Percentiles rank a stretch among this genome's conserved stretches.
Conservation (phyloP, 2,888 invertebrate species). For the Agriotes lineatus region DNA sequence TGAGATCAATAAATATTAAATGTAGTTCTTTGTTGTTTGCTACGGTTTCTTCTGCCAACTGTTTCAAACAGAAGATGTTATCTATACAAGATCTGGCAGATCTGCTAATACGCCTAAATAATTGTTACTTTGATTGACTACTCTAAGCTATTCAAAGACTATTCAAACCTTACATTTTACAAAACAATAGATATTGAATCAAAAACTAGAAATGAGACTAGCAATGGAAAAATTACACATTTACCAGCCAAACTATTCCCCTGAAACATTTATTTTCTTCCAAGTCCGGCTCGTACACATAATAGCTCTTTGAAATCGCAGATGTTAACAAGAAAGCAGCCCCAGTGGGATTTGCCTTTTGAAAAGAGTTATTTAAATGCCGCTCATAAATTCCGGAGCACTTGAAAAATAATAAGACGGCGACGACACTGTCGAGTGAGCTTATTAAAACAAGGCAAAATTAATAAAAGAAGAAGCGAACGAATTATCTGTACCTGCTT, state of each 20-base stretch:
- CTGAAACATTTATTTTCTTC: background rate
- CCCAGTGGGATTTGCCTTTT: background rate
- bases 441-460: conserved; percentile 8
- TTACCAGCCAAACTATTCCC: too few relatives aligned
- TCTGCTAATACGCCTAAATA: too few relatives aligned
- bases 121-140: too few relatives aligned
- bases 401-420: conserved; percentile 8
- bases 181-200: too few relatives aligned
- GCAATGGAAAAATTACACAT: background rate
- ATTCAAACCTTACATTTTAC: too few relatives aligned
- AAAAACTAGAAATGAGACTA: too few relatives aligned
- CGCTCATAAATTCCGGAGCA: conserved; percentile 11
- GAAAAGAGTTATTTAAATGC: conserved; percentile 11
- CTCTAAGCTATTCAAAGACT: too few relatives aligned
- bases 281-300: background rate
- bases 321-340: conserved; percentile 3
- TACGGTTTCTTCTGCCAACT: too few relatives aligned
- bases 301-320: background rate
- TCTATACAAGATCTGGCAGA: too few relatives aligned
- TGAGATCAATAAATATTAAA: too few relatives aligned
- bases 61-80: too few relatives aligned
- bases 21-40: too few relatives aligned
- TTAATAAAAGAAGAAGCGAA: conserved; percentile 3
- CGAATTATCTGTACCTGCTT: background rate
- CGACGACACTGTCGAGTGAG: conserved; percentile 1